Evolutionary conservation across 1,140 invertebrate genomes (phyloP).

Genomic region (Grapholita molesta): DNA sequence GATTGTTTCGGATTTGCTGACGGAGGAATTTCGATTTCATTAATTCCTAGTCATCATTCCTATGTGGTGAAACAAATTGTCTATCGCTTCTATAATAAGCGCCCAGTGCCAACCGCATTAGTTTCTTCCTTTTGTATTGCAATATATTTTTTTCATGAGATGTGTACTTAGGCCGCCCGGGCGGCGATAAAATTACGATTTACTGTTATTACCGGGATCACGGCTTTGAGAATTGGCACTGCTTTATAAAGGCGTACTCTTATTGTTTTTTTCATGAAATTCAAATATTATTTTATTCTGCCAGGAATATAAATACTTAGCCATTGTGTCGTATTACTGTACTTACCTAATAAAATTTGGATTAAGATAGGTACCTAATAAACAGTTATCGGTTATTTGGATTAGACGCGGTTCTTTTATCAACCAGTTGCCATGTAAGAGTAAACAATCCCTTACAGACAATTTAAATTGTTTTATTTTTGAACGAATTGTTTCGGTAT

Average conservation of each 20-base stretch:
- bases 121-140: slow-evolving; percentile 1
- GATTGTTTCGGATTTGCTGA: too few relatives aligned
- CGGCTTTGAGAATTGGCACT: slow-evolving; percentile 12
- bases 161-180: slow-evolving; percentile 28
- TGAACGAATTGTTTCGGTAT: too few relatives aligned
- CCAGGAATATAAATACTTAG: too few relatives aligned
- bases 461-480: too few relatives aligned
- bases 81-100: background rate
- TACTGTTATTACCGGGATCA: slow-evolving; percentile 36
- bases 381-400: too few relatives aligned
- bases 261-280: background rate
- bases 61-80: background rate
- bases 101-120: background rate
- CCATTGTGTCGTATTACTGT: background rate
- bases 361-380: too few relatives aligned
- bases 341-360: too few relatives aligned
- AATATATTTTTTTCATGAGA: slow-evolving; percentile 44
- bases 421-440: too few relatives aligned
- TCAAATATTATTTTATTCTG: background rate
- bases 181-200: slow-evolving; percentile 38
- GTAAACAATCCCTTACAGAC: too few relatives aligned
- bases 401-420: too few relatives aligned
- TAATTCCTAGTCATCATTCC: too few relatives aligned
- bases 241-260: slow-evolving; percentile 2
- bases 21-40: too few relatives aligned